Percentiles rank a stretch among this genome's conserved stretches.
Evolutionary conservation across 2,113 vertebrate genomes (phyloP).

Genomic region (Stomatorhinus ivindoensis): DNA sequence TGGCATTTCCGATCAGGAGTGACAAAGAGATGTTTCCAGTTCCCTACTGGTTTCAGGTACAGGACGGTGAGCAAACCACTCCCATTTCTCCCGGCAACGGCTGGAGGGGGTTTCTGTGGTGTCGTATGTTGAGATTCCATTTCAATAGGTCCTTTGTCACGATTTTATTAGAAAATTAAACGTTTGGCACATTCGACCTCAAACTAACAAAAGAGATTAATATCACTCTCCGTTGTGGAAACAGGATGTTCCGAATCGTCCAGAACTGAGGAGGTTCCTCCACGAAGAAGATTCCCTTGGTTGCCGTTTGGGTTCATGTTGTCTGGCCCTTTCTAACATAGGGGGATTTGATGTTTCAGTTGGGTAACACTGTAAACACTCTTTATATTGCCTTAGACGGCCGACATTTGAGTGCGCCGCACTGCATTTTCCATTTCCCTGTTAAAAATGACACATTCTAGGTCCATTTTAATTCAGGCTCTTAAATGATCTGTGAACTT

Average conservation of each 20-base stretch:
- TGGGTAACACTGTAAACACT: neutral
- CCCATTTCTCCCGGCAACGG: neutral
- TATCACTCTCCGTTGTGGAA: neutral
- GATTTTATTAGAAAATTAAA: neutral
- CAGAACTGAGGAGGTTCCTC: neutral
- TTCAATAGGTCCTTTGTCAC: constrained; percentile 1
- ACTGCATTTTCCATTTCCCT: neutral
- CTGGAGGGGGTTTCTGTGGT: neutral
- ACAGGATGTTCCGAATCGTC: neutral
- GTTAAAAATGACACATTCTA: neutral
- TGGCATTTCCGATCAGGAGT: neutral
- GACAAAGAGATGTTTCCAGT: neutral
- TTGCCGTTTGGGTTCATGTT: neutral
- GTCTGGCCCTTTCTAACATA: neutral
- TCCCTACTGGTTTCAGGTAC: neutral
- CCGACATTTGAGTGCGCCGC: neutral
- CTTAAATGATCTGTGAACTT: neutral
- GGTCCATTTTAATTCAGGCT: neutral
- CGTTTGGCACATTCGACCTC: neutral
- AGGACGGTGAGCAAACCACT: neutral
- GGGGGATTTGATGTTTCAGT: neutral
- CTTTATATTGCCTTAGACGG: neutral
- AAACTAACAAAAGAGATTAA: constrained; percentile 1
- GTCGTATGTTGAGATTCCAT: neutral
- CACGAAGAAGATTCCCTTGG: neutral